Conservation (phyloP, 2,797 vertebrate genomes). For the Hapalemur alaotrensis region DNA sequence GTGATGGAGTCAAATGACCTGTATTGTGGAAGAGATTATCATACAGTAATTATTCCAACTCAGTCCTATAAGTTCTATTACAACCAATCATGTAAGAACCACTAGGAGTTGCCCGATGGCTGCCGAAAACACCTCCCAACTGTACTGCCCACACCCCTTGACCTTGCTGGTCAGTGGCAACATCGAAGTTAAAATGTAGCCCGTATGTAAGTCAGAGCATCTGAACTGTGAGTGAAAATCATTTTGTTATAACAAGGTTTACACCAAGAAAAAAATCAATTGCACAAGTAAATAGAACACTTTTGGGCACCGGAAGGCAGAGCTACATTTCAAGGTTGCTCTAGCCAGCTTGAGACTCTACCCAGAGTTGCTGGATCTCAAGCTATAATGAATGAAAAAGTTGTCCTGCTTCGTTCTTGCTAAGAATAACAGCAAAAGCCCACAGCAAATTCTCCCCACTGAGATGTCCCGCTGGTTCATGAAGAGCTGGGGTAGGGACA, state of each 20-base stretch:
- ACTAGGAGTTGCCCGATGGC: too few species aligned
- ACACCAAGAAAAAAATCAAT: background rate
- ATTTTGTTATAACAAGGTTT: constrained; percentile 11
- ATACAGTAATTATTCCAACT: background rate
- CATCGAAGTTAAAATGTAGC: background rate
- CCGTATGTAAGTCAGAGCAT: background rate
- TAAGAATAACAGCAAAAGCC: background rate
- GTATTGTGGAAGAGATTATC: background rate
- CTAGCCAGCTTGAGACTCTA: background rate
- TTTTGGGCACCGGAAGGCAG: background rate
- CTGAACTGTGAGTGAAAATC: background rate
- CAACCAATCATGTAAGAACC: background rate
- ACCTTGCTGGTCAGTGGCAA: background rate
- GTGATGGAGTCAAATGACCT: background rate
- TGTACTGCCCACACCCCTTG: background rate
- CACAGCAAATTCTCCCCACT: background rate
- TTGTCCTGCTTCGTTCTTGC: background rate
- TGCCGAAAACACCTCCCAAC: background rate
- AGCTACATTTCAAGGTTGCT: background rate
- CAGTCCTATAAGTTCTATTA: background rate
- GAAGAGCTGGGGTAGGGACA: background rate
- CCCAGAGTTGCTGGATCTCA: background rate
- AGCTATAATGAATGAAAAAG: background rate
- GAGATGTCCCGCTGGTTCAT: background rate
- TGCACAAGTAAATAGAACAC: constrained; percentile 33